Percentiles rank a stretch among this genome's conserved stretches.
Conservation (phyloP, 2,113 vertebrate genomes). For the Motacilla tschutschensis region DNA sequence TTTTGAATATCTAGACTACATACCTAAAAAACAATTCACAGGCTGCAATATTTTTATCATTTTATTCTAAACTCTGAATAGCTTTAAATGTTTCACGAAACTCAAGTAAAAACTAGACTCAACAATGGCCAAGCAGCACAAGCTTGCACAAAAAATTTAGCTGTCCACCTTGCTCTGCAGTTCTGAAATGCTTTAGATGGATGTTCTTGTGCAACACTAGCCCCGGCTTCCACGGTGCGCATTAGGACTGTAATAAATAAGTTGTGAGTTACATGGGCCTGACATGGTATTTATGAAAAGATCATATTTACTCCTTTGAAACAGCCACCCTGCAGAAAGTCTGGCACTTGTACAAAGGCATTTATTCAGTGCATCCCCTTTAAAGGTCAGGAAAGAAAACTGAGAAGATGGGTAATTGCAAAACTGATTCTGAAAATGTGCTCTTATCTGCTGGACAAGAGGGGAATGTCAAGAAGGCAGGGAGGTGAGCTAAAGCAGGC, state of each 20-base stretch:
- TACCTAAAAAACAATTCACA: not conserved
- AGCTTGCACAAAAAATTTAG: not conserved
- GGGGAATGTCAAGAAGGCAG: slow-evolving; percentile 27
- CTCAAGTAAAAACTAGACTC: not conserved
- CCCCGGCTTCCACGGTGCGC: not conserved
- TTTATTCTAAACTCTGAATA: not conserved
- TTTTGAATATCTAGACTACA: not conserved
- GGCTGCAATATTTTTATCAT: not conserved
- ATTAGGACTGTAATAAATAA: slow-evolving; percentile 42
- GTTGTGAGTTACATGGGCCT: not conserved
- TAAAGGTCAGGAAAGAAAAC: slow-evolving; percentile 60
- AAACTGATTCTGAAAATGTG: slow-evolving; percentile 35
- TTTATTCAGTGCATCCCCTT: slow-evolving; percentile 22
- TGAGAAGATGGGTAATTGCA: slow-evolving; percentile 50
- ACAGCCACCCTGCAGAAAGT: slow-evolving; percentile 11
- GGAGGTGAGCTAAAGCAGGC: slow-evolving; percentile 62
- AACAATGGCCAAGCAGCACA: not conserved
- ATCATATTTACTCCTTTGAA: slow-evolving; percentile 47
- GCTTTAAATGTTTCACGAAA: not conserved
- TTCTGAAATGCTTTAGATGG: slow-evolving; percentile 24
- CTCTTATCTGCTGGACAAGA: slow-evolving; percentile 53
- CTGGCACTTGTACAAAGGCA: not conserved
- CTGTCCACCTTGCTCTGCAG: not conserved
- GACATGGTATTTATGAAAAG: slow-evolving; percentile 54
- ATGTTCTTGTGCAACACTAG: slow-evolving; percentile 17